Evolutionary conservation across 2,797 vertebrate species (phyloP).

Genomic region (Cossypha dichroa): DNA sequence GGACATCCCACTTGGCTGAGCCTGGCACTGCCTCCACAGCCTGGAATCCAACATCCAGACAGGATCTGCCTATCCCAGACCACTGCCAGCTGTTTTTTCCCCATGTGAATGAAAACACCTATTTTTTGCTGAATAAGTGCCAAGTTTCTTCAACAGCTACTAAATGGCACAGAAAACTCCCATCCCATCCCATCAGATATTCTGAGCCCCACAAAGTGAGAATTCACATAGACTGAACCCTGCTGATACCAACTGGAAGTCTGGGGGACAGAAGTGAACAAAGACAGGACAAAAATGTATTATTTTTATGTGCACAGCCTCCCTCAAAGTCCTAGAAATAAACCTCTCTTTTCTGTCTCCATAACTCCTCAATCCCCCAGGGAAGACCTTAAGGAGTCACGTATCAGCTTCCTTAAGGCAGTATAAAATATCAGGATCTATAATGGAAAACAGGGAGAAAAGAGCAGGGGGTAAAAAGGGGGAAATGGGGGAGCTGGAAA

Average conservation of each 20-base stretch:
- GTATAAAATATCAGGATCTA: not conserved
- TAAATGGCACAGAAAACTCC: not conserved
- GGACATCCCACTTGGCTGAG: not conserved
- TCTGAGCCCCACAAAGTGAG: not conserved
- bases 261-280: not conserved
- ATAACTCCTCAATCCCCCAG: not conserved
- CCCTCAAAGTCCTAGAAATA: not conserved
- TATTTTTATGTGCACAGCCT: not conserved
- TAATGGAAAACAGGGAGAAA: not conserved
- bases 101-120: rapidly evolving
- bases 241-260: not conserved
- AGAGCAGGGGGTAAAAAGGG: rapidly evolving
- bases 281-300: not conserved
- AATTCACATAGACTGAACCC: rapidly evolving
- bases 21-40: rapidly evolving
- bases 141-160: not conserved
- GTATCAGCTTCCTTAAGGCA: not conserved
- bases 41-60: not conserved
- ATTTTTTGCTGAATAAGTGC: not conserved
- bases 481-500: not conserved
- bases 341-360: not conserved
- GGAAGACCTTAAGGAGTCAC: not conserved
- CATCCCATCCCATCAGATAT: not conserved
- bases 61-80: not conserved
- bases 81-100: rapidly evolving